Evolutionary conservation across 2,888 invertebrate species (phyloP), one percentile per base, ranked within the genome.

Genomic region (Isotomurus palustris): DNA sequence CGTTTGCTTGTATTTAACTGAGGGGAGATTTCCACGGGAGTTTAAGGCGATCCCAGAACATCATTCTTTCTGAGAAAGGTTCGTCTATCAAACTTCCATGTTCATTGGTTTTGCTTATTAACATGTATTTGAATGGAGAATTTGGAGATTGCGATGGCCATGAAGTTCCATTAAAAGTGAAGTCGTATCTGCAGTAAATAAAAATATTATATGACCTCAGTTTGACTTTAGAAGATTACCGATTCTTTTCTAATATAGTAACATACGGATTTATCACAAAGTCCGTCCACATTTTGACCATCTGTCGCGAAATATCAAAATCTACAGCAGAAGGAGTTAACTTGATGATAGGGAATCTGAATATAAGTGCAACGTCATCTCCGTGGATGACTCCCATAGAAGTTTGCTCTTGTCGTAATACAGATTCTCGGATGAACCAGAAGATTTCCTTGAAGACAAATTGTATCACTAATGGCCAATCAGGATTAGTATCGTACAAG

Each of bases 301-400:
- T 27, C 29, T 56, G 53, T 38, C 63, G 43, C 2, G 67, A 67
- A 35, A 63, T 52, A 38, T 52, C 50, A 27, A 63, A 67, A 27
- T 67, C 67, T 32, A 40, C 43, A 12, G 56, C 40, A 5, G 50
- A 47, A 1, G 52, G 53, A 14, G 52, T 27, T 6, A 64, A 44
- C 32, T 61, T 54, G 1, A 79, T 47, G 36, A 59, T 54, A 0
- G 79, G 77, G 29, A 78, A 74, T 38, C 75, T 76, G 62, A 80
- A 79, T 2, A 80, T 68, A 62, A 80, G 80, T 27, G 80, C 72
- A n/a, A 81, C 67, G 66, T 81, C 81, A 69, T 81, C 81, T 62
- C 65, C 65, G 40, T 65, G 65, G n/a, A 58, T 56, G 3, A 55
- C 53, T 0, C 60, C 53, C 14, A 25, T 43, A 49, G 35, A 24